Evolutionary conservation across 1,140 invertebrate species (phyloP).

Genomic region (Eufriesea mexicana): DNA sequence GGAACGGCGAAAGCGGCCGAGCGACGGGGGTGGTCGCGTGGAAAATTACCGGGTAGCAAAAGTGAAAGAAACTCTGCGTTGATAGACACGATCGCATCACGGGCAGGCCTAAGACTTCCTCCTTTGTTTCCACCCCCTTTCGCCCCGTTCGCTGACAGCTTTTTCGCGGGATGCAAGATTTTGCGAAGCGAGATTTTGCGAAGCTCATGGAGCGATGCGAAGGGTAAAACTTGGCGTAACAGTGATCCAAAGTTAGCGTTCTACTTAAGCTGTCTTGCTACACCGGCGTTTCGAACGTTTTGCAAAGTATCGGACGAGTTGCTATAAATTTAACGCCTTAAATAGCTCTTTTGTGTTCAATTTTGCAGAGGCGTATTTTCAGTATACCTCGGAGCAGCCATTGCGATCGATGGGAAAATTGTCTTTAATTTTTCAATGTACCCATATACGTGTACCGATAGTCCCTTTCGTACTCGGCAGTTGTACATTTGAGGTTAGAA

Average conservation of each 20-base stretch:
- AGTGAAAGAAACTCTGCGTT: background rate
- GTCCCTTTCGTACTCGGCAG: background rate
- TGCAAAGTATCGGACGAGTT: background rate
- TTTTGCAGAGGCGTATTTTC: background rate
- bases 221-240: background rate
- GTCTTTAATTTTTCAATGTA: background rate
- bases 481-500: too few relatives aligned
- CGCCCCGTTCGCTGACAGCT: background rate
- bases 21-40: background rate
- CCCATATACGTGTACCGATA: background rate
- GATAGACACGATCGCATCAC: background rate
- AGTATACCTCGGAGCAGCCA: background rate
- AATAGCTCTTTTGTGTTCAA: background rate
- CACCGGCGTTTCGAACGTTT: background rate
- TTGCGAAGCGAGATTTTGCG: background rate
- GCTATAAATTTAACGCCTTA: background rate
- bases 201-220: background rate
- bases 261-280: background rate
- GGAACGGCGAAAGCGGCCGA: background rate
- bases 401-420: background rate
- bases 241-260: constrained; percentile 1
- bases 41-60: background rate
- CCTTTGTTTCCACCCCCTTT: background rate
- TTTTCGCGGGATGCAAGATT: background rate
- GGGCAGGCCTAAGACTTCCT: background rate